These are phyloP conservation scores for Aplocera efformata DNA, from an alignment of 2,888 invertebrate species.

Conservation along the genomic window DNA sequence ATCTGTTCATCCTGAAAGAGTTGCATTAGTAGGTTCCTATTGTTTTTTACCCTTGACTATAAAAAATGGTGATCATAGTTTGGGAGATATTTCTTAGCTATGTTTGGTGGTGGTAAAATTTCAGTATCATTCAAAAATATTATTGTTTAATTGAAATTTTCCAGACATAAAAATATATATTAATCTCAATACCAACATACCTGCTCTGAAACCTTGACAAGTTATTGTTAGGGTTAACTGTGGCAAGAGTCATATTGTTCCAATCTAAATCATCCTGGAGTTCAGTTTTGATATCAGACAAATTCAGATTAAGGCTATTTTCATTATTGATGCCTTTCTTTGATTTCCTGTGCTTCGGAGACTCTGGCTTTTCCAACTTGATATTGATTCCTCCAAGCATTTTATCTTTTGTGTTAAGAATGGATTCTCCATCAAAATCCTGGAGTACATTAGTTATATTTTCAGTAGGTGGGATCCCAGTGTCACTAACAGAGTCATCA, in stretches of 20 bases:
- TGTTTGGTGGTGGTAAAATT: no score
- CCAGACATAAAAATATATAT: no score
- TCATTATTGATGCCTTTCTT: constrained; percentile 48
- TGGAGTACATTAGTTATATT: constrained; percentile 51
- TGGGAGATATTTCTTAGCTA: no score
- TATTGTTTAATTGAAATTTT: no score
- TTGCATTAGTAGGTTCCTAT: no score
- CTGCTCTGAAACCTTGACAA: constrained; percentile 64
- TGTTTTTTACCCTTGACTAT: no score
- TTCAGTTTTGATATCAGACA: constrained; percentile 73
- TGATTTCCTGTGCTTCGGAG: constrained; percentile 47
- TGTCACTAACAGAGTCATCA: constrained; percentile 70
- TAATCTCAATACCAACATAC: constrained; percentile 41
- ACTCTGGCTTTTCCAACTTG: constrained; percentile 54
- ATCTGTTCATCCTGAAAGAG: no score
- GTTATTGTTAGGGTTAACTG: constrained; percentile 63
- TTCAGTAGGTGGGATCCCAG: constrained; percentile 50
- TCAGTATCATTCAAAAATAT: no score
- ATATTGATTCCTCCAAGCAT: constrained; percentile 71
- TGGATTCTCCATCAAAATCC: constrained; percentile 40
- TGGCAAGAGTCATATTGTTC: constrained; percentile 73
- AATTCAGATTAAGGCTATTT: constrained; percentile 41
- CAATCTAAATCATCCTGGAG: constrained; percentile 72
- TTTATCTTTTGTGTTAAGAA: constrained; percentile 54
- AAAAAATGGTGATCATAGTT: no score